phyloP scores from a whole-genome alignment of 2,797 vertebrate genomes.

The Furcifer pardalis region DNA sequence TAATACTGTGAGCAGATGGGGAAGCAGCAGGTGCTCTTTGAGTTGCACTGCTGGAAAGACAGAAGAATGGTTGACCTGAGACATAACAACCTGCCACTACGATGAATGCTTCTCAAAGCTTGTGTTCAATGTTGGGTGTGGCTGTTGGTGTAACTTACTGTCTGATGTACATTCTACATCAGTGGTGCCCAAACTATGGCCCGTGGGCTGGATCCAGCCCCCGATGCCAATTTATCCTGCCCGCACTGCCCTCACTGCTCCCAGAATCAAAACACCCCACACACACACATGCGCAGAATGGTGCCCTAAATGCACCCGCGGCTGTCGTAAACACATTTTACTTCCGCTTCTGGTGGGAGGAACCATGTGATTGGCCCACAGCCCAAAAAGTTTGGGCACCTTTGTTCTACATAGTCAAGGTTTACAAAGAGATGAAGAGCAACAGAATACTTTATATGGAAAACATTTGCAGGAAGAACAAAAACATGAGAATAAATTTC shows the following conservation, averaged over 20 bases:
- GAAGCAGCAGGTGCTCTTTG: constrained; percentile 90
- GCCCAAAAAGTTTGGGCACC: too few species aligned
- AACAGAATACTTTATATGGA: neutral
- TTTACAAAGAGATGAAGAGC: neutral
- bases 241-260: too few species aligned
- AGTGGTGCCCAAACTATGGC: too few species aligned
- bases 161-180: neutral
- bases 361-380: too few species aligned
- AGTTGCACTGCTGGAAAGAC: constrained; percentile 74
- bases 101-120: constrained; percentile 18
- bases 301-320: too few species aligned
- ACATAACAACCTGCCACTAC: neutral
- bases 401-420: neutral
- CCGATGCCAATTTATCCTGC: too few species aligned
- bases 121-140: neutral
- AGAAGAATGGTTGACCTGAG: constrained; percentile 43
- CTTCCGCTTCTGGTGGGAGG: too few species aligned
- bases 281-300: too few species aligned
- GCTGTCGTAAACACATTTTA: too few species aligned
- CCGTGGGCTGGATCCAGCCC: too few species aligned
- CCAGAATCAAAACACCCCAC: too few species aligned
- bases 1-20: constrained; percentile 97
- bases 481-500: neutral
- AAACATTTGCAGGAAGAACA: neutral
- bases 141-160: neutral